Conservation (phyloP, 2,113 vertebrate species). For the Pituophis catenifer region DNA sequence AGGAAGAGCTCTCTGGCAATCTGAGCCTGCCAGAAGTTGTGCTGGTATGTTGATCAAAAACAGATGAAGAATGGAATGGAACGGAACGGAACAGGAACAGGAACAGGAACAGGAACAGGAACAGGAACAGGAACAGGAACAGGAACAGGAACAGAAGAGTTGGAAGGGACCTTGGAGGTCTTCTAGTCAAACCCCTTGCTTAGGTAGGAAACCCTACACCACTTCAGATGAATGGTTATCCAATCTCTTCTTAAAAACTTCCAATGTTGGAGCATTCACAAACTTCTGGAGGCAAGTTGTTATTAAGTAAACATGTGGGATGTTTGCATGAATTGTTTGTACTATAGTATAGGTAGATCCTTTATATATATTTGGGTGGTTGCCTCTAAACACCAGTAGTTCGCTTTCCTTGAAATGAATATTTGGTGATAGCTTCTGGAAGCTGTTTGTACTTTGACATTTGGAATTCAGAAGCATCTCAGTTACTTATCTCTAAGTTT, state of each 20-base stretch:
- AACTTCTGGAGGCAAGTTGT: no score
- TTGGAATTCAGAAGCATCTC: neutral
- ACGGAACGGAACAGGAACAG: no score
- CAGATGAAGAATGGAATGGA: neutral
- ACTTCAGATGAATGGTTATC: no score
- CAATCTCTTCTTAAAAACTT: no score
- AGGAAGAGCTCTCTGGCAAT: neutral
- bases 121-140: no score
- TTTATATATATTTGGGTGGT: neutral
- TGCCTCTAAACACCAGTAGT: neutral
- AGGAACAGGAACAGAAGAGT: no score
- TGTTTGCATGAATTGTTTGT: neutral
- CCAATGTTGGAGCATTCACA: no score
- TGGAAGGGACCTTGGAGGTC: no score
- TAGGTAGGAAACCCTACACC: no score
- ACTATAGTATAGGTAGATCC: neutral
- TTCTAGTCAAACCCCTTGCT: no score
- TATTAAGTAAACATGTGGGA: neutral
- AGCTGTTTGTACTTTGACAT: neutral
- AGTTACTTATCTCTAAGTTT: neutral
- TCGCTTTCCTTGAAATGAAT: neutral
- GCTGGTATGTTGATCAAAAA: neutral
- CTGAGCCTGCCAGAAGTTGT: neutral
- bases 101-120: no score
- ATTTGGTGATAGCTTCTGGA: neutral